Conservation (phyloP, 2,797 vertebrate genomes). For the Saxicola maurus region DNA sequence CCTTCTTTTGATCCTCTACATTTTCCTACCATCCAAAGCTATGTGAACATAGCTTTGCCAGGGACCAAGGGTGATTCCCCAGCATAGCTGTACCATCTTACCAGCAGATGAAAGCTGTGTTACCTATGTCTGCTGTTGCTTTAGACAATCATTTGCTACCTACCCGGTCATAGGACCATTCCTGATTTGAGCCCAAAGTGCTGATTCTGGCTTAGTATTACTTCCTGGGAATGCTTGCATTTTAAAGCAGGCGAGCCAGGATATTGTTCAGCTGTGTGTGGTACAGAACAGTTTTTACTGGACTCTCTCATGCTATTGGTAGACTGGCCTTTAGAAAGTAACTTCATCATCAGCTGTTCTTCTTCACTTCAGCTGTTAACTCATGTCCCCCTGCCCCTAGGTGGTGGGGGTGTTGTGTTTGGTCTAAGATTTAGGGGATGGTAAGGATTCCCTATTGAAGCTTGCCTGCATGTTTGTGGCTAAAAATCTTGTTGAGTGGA, state of each 20-base stretch:
- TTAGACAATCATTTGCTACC: background rate
- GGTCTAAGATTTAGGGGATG: background rate
- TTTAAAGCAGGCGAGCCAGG: background rate
- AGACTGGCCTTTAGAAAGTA: background rate
- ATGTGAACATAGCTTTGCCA: background rate
- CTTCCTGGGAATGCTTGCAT: background rate
- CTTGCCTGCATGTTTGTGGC: background rate
- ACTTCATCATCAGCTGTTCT: accelerated
- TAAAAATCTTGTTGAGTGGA: background rate
- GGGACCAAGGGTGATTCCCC: background rate
- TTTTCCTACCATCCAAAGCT: background rate
- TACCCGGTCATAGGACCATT: background rate
- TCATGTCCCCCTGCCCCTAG: background rate
- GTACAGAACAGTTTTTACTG: background rate
- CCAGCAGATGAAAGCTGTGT: background rate
- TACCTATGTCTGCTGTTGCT: background rate
- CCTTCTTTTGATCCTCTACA: background rate
- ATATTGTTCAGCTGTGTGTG: background rate
- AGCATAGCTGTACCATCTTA: background rate
- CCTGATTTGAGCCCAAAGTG: background rate
- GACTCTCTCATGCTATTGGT: background rate
- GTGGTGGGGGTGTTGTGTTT: background rate
- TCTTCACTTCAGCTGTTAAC: background rate
- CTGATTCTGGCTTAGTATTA: accelerated
- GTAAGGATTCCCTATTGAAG: background rate